Base-by-base conservation (phyloP, 2,113 vertebrate genomes). In the Larimichthys polyactis region DNA sequence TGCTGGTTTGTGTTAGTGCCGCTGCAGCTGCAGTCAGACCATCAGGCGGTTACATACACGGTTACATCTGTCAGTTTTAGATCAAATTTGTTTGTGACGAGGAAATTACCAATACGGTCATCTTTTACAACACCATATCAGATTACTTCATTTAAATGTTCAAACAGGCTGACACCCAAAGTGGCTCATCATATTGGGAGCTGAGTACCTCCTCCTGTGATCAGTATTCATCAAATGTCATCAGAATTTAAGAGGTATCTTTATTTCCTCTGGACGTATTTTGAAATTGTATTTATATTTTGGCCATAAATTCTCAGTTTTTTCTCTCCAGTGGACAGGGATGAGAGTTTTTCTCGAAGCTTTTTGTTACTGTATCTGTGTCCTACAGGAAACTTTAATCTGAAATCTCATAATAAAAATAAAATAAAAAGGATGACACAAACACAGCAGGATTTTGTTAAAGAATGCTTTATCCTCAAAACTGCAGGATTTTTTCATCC, bases 1-100 rank as follows among this genome's bases (percentile, higher is more conserved):
- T 54, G 82, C 79, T 79, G 67, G 62, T 79, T n/a, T 48, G 55
- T 51, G 68, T 78, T 57, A 70, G 69, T 8, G 78, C 40, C 29
- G 24, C 58, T 66, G 75, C 70, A 75, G 78, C 59, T 68, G 62
- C 11, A 60, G 63, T 58, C 68, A 54, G 46, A 70, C 58, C 16
- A 1, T 59, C 69, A 57, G 19, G 54, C 66, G 54, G 63, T 40
- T 44, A 19, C 27, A n/a, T 20, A 19, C 68, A 49, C 69, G 6
- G 19, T 11, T 46, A 20, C 54, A 49, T 81, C 78, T 43, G 60
- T 46, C 73, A 55, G 9, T 1, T 52, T 15, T 11, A 5, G 4
- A 66, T 29, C 22, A 17, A 6, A 15, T 59, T 51, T 51, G 14
- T 67, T 16, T 17, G 58, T 3, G 40, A 55, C 14, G 14, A 57